phyloP scores from a whole-genome alignment of 1,140 invertebrate genomes.

The Chymomyza costata region DNA sequence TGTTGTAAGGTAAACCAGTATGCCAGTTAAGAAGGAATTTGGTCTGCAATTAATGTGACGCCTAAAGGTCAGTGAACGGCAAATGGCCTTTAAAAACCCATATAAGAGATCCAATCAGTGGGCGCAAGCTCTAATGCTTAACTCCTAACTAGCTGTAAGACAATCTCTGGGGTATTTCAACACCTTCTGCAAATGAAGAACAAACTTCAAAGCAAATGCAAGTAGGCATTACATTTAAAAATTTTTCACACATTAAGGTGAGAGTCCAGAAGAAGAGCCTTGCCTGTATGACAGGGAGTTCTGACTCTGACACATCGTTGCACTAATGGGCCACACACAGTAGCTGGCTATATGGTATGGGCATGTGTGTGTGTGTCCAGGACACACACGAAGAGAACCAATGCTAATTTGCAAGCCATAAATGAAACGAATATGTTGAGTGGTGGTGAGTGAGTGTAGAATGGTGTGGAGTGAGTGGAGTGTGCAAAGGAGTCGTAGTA shows the following conservation, averaged over 20 bases:
- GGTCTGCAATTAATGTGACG: conserved; percentile 13
- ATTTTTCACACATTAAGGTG: conserved; percentile 59
- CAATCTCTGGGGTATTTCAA: conserved; percentile 45
- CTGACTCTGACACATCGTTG: conserved; percentile 1
- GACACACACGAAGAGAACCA: conserved; percentile 56
- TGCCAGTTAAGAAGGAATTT: conserved; percentile 59
- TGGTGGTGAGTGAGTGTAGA: conserved; percentile 27
- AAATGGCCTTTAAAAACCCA: conserved; percentile 26
- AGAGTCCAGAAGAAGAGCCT: conserved; percentile 9
- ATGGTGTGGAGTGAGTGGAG: conserved; percentile 3
- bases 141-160: too few relatives aligned
- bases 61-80: conserved; percentile 61
- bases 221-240: conserved; percentile 59
- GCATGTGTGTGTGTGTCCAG: too few relatives aligned
- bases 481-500: conserved; percentile 2
- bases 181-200: conserved; percentile 40
- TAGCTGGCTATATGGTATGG: conserved; percentile 15
- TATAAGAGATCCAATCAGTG: too few relatives aligned
- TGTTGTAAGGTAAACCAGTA: too few relatives aligned
- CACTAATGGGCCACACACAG: conserved; percentile 8
- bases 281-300: too few relatives aligned
- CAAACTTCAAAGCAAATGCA: conserved; percentile 48
- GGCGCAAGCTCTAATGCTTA: too few relatives aligned
- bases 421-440: conserved; percentile 70
- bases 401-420: conserved; percentile 72